These are phyloP conservation scores for Odontomachus brunneus DNA, from an alignment of 1,140 invertebrate genomes.

Conservation along the genomic window DNA sequence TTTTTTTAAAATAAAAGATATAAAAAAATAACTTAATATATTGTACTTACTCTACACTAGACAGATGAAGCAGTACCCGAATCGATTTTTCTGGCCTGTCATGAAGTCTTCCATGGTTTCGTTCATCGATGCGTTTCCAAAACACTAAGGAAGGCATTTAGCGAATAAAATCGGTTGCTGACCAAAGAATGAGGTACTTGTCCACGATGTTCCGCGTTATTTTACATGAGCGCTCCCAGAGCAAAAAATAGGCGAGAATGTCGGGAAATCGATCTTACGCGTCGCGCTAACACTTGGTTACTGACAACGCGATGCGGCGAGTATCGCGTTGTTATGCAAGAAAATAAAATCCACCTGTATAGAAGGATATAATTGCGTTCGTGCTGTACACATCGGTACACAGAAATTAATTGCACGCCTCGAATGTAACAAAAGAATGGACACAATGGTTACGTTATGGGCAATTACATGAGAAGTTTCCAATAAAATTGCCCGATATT, in stretches of 20 bases:
- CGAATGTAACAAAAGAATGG: not conserved
- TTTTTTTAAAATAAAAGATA: not conserved
- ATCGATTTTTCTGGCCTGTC: not conserved
- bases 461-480: not conserved
- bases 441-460: not conserved
- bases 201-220: not conserved
- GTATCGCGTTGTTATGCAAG: constrained; percentile 3
- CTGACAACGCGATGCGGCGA: not conserved
- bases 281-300: not conserved
- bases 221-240: not conserved
- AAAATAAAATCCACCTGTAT: constrained; percentile 53
- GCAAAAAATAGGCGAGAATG: not conserved
- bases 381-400: not conserved
- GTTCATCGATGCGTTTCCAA: constrained; percentile 21
- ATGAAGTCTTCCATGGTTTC: not conserved
- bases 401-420: constrained; percentile 30
- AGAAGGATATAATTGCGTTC: constrained; percentile 3
- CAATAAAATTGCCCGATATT: not conserved
- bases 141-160: constrained; percentile 25
- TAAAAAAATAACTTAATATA: not conserved
- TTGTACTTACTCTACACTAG: constrained; percentile 58
- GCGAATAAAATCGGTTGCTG: not conserved
- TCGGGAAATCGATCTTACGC: constrained; percentile 29
- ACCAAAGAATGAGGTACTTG: not conserved
- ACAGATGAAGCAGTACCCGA: constrained; percentile 20